Base-by-base conservation (phyloP, 2,113 vertebrate genomes). In the Paraplagusia blochii region DNA sequence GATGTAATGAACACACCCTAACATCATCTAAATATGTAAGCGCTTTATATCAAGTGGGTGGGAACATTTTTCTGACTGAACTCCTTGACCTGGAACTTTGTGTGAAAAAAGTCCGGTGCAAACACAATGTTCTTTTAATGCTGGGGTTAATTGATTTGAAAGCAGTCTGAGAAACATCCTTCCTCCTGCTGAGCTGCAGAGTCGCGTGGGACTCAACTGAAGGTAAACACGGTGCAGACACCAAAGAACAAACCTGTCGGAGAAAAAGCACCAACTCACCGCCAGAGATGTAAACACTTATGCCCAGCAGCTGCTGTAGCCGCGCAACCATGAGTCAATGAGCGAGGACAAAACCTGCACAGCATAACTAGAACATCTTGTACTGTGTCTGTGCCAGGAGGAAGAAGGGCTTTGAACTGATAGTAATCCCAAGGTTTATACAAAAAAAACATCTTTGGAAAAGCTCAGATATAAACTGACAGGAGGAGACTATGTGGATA, bases 341-440 rank as follows among this genome's bases (percentile, higher is more conserved):
- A 40, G 38, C 22, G 9, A 40, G 38, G 38, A 11, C 10, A 11
- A 29, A 29, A 29, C 22, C 22, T 29, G 22, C 22, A 6, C 22
- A 29, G 6, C 22, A 4, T 29, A 29, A 29, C 22, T 29, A 2
- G 22, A 6, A 6, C 22, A 4, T 29, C 22, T 29, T 29, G 22
- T 6, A 4, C 22, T 51, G 66, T 72, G 74, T 69, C 66, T 58
- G 42, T 53, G 46, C 58, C 69, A 49, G 33, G 29, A 72, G 5
- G 35, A 43, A 46, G 58, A 34, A 45, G 44, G 52, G 18, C 59
- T 59, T 47, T 55, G 44, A 50, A 19, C 46, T 49, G 38, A 19
- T 47, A 63, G 64, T 64, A 70, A 67, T 69, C 59, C 54, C 39
- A 22, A 38, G 11, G 33, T 51, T 64, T 17, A 22, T 12, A 55